Evolutionary conservation across 2,113 vertebrate genomes (phyloP), one percentile per base, ranked within the genome.

Genomic region (Cinclus cinclus): DNA sequence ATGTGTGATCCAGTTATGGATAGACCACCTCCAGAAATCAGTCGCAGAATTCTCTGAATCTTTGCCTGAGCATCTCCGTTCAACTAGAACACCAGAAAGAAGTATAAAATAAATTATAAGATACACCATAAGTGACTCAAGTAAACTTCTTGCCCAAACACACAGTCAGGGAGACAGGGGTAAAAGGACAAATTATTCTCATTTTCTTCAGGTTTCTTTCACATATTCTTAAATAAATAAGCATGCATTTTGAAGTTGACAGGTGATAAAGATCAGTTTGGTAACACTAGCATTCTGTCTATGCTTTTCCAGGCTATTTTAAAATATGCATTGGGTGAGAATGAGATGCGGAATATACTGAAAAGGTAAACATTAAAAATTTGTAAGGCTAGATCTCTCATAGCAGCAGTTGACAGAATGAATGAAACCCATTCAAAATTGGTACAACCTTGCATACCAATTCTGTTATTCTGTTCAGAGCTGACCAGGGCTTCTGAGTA

Each of bases 1-100:
- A 99, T 98, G 86, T 99, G 99, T 1, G 99, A 99, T 71, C 98
- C 99, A 7, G 99, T 99, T 86, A 99, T 99, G 91, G 99, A 99
- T 14, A 99, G 88, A 13, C 99, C 99, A 15, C 98, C 99, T 3
- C 99, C 99, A 11, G 99, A 99, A 95, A 99, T 99, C 94, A 99
- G 92, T 78, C 97, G 98, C 69, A 99, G 96, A 80, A 99, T 98
- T 64, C 99, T 98, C 69, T 99, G 98, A 52, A 99, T 79, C 87
- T 99, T 99, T 11, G 99, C 99, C 83, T 99, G 98, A 30, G 99
- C 99, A 95, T 99, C 99, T 95, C 98, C 99, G 1, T 99, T 98
- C 73, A 99, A 98, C 99, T 99, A 96, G 49, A 92, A 64, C 20
- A 80, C 58, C 96, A 74, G 90, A 77, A 79, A 74, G 58, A 33